Conservation (phyloP, 2,797 vertebrate species). For the Melanotaenia boesemani region DNA sequence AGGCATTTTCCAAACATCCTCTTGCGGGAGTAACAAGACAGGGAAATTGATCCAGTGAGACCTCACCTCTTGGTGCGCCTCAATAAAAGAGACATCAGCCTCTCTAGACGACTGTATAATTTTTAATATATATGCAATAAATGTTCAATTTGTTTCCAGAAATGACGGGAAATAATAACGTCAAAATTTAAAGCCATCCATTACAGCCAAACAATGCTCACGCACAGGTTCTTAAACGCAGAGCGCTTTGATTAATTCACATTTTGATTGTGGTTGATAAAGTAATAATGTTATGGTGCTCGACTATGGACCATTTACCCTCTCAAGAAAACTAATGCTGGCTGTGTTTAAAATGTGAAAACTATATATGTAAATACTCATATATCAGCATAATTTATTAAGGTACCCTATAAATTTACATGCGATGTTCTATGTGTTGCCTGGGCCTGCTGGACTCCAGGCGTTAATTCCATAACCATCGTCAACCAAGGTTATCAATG, state of each 20-base stretch:
- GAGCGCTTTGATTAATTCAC: slow-evolving; percentile 98
- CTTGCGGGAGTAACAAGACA: slow-evolving; percentile 87
- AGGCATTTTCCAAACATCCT: slow-evolving; percentile 90
- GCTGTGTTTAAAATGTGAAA: slow-evolving; percentile 26
- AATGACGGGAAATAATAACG: slow-evolving; percentile 99
- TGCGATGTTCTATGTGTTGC: neutral
- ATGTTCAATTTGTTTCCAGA: slow-evolving; percentile 99
- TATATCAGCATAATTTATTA: slow-evolving; percentile 21
- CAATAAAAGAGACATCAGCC: slow-evolving; percentile 95
- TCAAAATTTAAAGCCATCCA: slow-evolving; percentile 97
- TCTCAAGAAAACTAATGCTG: slow-evolving; percentile 37
- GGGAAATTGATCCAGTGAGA: slow-evolving; percentile 90
- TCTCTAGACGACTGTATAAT: slow-evolving; percentile 96
- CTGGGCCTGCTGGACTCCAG: slow-evolving; percentile 16
- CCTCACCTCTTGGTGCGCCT: slow-evolving; percentile 97
- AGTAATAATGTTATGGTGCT: slow-evolving; percentile 92
- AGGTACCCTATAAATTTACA: neutral
- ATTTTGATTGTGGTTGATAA: slow-evolving; percentile 95
- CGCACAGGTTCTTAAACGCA: slow-evolving; percentile 82
- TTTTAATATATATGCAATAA: slow-evolving; percentile 99
- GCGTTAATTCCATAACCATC: slow-evolving; percentile 11
- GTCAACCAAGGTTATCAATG: slow-evolving; percentile 23
- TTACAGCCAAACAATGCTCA: slow-evolving; percentile 93
- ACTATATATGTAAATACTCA: neutral
- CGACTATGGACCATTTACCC: slow-evolving; percentile 85